These are phyloP conservation scores for Hyphantria cunea DNA, from an alignment of 1,140 invertebrate genomes.

Conservation along the genomic window DNA sequence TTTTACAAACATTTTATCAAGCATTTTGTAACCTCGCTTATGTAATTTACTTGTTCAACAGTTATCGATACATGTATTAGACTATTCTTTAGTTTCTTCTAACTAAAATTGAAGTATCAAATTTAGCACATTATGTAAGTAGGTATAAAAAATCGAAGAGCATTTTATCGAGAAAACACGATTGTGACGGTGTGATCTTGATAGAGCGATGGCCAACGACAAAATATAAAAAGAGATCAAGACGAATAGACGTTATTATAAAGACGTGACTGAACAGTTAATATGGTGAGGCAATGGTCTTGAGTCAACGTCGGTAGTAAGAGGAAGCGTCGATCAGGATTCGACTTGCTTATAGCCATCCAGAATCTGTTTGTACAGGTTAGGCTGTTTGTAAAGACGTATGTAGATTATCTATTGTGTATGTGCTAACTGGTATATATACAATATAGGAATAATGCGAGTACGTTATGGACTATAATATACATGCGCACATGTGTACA, in stretches of 20 bases:
- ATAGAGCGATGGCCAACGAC: slow-evolving; percentile 8
- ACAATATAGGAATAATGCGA: too few relatives aligned
- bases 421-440: too few relatives aligned
- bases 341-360: slow-evolving; percentile 1
- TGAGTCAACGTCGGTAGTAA: not conserved
- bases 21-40: slow-evolving; percentile 22
- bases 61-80: not conserved
- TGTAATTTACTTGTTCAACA: slow-evolving; percentile 8
- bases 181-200: slow-evolving; percentile 6
- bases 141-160: slow-evolving; percentile 12
- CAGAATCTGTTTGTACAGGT: slow-evolving; percentile 7
- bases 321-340: slow-evolving; percentile 2
- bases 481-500: too few relatives aligned
- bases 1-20: slow-evolving; percentile 8
- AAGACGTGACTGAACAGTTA: slow-evolving; percentile 5
- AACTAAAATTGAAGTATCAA: not conserved
- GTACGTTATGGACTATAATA: too few relatives aligned
- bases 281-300: not conserved
- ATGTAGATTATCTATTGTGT: too few relatives aligned
- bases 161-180: slow-evolving; percentile 13
- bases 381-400: too few relatives aligned
- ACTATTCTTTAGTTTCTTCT: not conserved
- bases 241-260: slow-evolving; percentile 13
- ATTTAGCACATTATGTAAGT: too few relatives aligned
- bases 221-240: slow-evolving; percentile 25